Percentiles rank a stretch among this genome's conserved stretches.
Conservation (phyloP, 64 coral and sea anemone species). For the Exaiptasia diaphana region DNA sequence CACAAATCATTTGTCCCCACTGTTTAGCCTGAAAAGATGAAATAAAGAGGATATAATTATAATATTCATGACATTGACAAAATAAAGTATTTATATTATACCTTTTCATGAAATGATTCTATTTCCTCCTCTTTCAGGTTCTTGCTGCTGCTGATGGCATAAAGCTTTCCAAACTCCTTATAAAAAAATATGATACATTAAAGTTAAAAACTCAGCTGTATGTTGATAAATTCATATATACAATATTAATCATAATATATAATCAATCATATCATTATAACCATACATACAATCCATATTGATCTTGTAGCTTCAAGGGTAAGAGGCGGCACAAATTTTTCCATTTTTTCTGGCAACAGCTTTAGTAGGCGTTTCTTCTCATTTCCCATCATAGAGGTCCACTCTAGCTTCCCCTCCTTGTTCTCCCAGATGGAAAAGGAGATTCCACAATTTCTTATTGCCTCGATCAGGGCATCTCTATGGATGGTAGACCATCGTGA, state of each 20-base stretch:
- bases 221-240: too few species aligned
- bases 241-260: too few species aligned
- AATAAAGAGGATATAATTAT: background rate
- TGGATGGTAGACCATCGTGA: background rate
- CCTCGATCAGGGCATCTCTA: background rate
- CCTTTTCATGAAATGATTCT: background rate
- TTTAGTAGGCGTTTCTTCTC: conserved; percentile 30
- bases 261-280: too few species aligned
- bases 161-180: conserved; percentile 2
- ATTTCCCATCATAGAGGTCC: conserved; percentile 52
- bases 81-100: background rate
- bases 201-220: too few species aligned
- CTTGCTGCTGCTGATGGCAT: background rate
- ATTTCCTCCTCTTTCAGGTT: background rate
- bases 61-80: background rate
- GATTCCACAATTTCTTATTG: conserved; percentile 17
- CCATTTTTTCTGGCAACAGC: background rate
- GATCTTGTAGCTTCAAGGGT: background rate
- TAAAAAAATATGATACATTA: background rate
- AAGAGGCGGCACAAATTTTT: background rate
- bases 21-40: background rate
- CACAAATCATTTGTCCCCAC: background rate
- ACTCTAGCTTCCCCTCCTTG: conserved; percentile 38
- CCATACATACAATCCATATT: conserved; percentile 42
- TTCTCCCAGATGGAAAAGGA: conserved; percentile 28